Base-by-base conservation (phyloP, 2,888 invertebrate species). In the Hipparchia semele region DNA sequence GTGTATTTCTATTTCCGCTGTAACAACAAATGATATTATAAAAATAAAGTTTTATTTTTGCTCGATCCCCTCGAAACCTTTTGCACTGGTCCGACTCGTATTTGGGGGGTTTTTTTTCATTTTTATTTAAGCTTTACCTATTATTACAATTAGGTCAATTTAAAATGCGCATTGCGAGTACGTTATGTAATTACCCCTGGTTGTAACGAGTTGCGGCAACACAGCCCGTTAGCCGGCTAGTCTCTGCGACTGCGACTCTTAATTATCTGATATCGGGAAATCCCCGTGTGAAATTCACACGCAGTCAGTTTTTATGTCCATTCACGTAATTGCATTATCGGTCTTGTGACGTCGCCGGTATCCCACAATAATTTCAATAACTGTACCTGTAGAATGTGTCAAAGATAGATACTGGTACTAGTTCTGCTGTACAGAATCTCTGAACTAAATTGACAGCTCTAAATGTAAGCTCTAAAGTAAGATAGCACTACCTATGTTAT, bases 281-380 rank as follows among this genome's bases (percentile, higher is more conserved):
- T 76, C 79, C 79, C 77, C 77, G 74, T 78, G 76, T 77, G 75
- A 78, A 76, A 72, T 75, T 76, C 77, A 76, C 76, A 79, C 77
- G 77, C 76, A 68, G 73, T 74, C 76, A 68, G 70, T 75, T 73
- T 66, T 75, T 70, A 70, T 66, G 58, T 66, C 39, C 65, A 66
- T 71, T 71, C 67, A 68, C 53, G 49, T 68, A 66, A 70, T 67
- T 58, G 70, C 68, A 68, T 68, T 71, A 73, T 71, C 71, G 66
- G 72, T 60, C 68, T 67, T 67, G 62, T 66, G 66, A 62, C 61
- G 67, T 54, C 46, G 60, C 23, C 60, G 54, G 54, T 61, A 67
- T 67, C 67, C 68, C 72, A 68, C 62, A 61, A 61, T 54, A 10
- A 67, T 49, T 68, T 67, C 23, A 72, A 33, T 67, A 61, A 33